phyloP scores from a whole-genome alignment of 1,140 invertebrate genomes.

The Megalopta genalis region DNA sequence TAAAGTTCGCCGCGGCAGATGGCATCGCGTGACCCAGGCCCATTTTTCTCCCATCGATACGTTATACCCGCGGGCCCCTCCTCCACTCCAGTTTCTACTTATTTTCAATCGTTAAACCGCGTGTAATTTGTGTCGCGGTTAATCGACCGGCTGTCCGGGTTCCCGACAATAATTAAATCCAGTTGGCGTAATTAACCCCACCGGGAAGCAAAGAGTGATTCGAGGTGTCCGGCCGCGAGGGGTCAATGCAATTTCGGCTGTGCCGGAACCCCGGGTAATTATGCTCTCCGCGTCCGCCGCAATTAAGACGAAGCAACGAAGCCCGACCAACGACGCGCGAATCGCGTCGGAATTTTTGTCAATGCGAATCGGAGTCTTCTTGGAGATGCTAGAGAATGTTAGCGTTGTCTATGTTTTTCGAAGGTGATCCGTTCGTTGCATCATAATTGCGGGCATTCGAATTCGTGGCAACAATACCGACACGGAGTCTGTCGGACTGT shows the following conservation, averaged over 20 bases:
- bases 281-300: slow-evolving; percentile 2
- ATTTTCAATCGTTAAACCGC: neutral
- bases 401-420: too few relatives aligned
- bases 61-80: neutral
- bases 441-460: too few relatives aligned
- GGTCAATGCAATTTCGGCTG: slow-evolving; percentile 31
- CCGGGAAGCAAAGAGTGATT: neutral
- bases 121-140: slow-evolving; percentile 30
- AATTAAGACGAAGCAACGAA: slow-evolving; percentile 33
- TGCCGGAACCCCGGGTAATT: slow-evolving; percentile 14
- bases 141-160: slow-evolving; percentile 17
- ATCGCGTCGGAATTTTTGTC: too few relatives aligned
- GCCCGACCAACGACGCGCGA: too few relatives aligned
- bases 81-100: neutral
- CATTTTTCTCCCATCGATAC: slow-evolving; percentile 22
- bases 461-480: too few relatives aligned
- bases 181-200: neutral
- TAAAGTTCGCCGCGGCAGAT: slow-evolving; percentile 20
- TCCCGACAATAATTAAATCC: slow-evolving; percentile 29
- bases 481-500: too few relatives aligned
- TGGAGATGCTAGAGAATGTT: too few relatives aligned
- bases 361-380: too few relatives aligned
- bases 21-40: slow-evolving; percentile 10
- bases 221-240: neutral
- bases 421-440: too few relatives aligned